A percentile compares a stretch with the other conserved stretches of the same genome.
phyloP scores from a whole-genome alignment of 1,140 invertebrate species.

The Microvelia longipes region DNA sequence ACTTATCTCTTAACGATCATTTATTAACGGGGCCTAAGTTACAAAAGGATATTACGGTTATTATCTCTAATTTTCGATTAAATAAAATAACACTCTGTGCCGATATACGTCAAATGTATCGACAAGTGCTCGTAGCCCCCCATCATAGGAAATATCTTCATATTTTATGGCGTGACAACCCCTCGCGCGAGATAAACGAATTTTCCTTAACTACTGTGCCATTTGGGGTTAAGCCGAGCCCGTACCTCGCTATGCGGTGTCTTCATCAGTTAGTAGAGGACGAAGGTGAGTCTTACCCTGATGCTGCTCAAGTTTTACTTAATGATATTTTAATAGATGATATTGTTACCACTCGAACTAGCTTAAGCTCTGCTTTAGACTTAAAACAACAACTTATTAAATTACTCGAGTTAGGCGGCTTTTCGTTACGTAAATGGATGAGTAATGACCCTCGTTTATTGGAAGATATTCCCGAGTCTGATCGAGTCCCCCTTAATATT shows the following conservation, averaged over 20 bases:
- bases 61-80: neutral
- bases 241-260: conserved; percentile 25
- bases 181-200: conserved; percentile 12
- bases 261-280: conserved; percentile 26
- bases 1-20: neutral
- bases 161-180: conserved; percentile 18
- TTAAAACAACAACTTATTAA: conserved; percentile 12
- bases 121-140: conserved; percentile 23
- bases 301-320: conserved; percentile 19
- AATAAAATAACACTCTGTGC: neutral
- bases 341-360: conserved; percentile 25
- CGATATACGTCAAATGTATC: neutral
- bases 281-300: conserved; percentile 18
- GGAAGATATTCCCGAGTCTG: neutral
- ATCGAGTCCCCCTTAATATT: no score
- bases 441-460: conserved; percentile 3
- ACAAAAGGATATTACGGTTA: neutral
- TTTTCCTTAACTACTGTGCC: conserved; percentile 27
- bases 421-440: conserved; percentile 16
- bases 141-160: conserved; percentile 13
- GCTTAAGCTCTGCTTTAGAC: conserved; percentile 13
- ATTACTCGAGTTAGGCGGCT: conserved; percentile 15
- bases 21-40: neutral
- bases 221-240: conserved; percentile 25
- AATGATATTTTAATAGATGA: conserved; percentile 34